Conservation (phyloP, 2,888 invertebrate species). For the Agrilus cyanescens region DNA sequence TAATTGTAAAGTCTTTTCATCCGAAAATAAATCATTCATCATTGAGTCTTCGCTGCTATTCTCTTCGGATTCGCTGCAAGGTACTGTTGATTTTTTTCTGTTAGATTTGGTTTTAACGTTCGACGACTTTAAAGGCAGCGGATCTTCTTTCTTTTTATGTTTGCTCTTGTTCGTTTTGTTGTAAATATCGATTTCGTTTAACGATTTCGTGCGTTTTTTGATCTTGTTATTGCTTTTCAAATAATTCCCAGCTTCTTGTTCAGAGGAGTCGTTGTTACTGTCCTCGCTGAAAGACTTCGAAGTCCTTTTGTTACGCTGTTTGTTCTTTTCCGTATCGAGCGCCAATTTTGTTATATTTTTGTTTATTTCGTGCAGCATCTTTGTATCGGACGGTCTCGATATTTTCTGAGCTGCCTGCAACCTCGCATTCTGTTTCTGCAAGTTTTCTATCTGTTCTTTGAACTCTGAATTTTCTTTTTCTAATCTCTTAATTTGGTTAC, state of each 20-base stretch:
- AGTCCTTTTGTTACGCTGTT: neutral
- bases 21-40: neutral
- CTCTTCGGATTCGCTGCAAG: neutral
- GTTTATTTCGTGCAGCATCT: conserved; percentile 66
- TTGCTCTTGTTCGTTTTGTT: conserved; percentile 7
- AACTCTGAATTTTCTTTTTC: conserved; percentile 58
- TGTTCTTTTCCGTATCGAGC: neutral
- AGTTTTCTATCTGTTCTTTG: conserved; percentile 52
- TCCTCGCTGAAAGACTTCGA: neutral
- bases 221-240: conserved; percentile 7
- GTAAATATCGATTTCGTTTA: no score
- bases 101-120: conserved; percentile 1
- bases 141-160: neutral
- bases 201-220: neutral
- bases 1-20: neutral
- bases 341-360: conserved; percentile 42
- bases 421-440: conserved; percentile 55
- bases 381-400: conserved; percentile 48
- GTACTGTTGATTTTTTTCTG: neutral
- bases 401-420: conserved; percentile 48
- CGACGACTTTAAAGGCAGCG: neutral
- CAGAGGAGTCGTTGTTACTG: conserved; percentile 9
- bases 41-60: neutral
- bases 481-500: conserved; percentile 59
- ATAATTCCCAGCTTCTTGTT: conserved; percentile 20